Base-by-base conservation (phyloP, 1,140 invertebrate genomes). In the Sweltsa coloradensis region DNA sequence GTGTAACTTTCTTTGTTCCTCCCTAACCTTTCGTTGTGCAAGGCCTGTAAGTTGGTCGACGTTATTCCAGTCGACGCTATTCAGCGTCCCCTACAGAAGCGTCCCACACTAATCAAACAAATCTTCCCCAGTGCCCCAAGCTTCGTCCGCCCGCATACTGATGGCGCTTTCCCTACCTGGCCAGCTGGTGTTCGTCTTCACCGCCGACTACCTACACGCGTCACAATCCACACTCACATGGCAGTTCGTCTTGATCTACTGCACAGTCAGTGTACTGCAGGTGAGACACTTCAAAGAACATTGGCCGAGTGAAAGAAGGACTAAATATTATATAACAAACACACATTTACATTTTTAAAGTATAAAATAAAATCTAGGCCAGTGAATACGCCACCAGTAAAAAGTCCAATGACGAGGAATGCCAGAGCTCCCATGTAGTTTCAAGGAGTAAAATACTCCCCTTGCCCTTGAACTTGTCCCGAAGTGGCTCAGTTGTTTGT, bases 111-210 rank as follows among this genome's bases (percentile, higher is more conserved):
- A 1, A 1, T 31, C 11, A 1, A 45, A 2, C 1, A 39, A 1
- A 41, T 37, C 13, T 2, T 34, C 14, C 14, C 11, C 62, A 85
- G 82, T 79, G 27, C 70, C 75, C 5, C 81, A 81, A 51, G 80
- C 83, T 3, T 81, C 76, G 59, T 87, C 91, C 5, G 87, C 90
- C 2, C 76, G 90, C 47, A 83, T 97, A 56, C 69, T 97, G 43
- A 68, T 97, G 37, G 59, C 79, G 16, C 76, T 95, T 71, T 85
- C 90, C 1, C 70, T 97, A 36, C 86, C 87, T n/a, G 94, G 93
- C 6, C 93, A 98, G 61, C 67, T 93, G 34, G 69, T 92, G 31
- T 98, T 97, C 68, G 81, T 89, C 56, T 84, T 82, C 55, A 74
- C 78, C 0, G 93, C 95, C 11, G 82, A 86, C 60, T 72, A 75